Evolutionary conservation across 1,140 invertebrate species (phyloP).

Genomic region (Coelopa frigida): DNA sequence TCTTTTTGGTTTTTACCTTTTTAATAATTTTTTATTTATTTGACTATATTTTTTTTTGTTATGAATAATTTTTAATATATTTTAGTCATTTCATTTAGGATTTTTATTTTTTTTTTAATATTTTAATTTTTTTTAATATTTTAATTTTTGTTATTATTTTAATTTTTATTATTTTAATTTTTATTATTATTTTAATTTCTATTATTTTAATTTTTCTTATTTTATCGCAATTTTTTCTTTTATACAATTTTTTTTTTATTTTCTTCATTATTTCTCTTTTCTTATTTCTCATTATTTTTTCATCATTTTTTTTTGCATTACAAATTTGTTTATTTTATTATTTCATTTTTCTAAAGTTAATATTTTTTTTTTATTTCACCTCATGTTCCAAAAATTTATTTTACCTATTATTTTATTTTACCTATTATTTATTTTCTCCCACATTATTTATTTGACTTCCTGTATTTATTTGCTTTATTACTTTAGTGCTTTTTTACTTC

Average conservation of each 20-base stretch:
- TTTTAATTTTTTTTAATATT: not conserved
- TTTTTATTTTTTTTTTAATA: constrained; percentile 2
- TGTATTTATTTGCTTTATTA: not conserved
- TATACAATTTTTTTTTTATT: constrained; percentile 1
- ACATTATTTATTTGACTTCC: not conserved
- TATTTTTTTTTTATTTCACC: constrained; percentile 1
- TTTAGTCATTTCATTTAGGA: too few relatives aligned
- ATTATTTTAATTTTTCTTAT: not conserved
- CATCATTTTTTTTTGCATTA: not conserved
- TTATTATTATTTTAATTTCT: not conserved
- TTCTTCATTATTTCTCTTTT: constrained; percentile 4
- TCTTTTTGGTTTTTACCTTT: too few relatives aligned
- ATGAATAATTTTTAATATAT: not conserved
- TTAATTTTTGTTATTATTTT: not conserved
- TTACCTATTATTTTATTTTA: not conserved
- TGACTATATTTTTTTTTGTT: not conserved
- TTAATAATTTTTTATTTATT: not conserved
- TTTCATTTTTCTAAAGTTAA: constrained; percentile 6
- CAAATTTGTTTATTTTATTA: not conserved
- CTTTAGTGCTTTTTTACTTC: too few relatives aligned
- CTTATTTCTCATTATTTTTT: not conserved
- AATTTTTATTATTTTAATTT: not conserved
- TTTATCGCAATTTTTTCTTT: not conserved
- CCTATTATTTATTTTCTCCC: not conserved
- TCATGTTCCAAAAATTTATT: not conserved